Evolutionary conservation across 2,888 invertebrate species (phyloP), one percentile per base, ranked within the genome.

Genomic region (Palloptera scutellata): DNA sequence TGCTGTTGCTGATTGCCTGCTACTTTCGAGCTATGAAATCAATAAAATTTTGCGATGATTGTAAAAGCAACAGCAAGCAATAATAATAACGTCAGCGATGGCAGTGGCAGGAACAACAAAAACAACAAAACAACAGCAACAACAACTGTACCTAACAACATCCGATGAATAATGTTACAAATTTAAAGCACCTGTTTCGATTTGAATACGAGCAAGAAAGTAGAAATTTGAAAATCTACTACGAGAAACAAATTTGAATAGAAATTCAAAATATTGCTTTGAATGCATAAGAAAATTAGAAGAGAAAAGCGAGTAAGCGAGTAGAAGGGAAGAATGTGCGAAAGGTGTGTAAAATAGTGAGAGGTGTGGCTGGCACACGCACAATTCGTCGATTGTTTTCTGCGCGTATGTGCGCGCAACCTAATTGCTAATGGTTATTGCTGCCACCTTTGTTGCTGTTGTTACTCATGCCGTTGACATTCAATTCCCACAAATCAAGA

Each of bases 401-500:
- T n/a, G 4, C 4, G 8, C 13, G 51, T 48, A 48, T 48, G 51
- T 15, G 15, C 51, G 15, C 1, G 51, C 13, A 48, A 48, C 6
- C 51, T 4, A 48, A 48, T 30, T 30, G 30, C 30, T 30, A 6
- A 30, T 30, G 2, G 30, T 30, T 30, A 6, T 30, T 30, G 30
- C n/a, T 15, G 11, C 15, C 6, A 59, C 15, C 4, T 3, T 15
- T 54, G 54, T 10, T 59, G 43, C 59, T 58, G 20, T 40, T 57
- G 30, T 6, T 40, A 11, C 57, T 11, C 11, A 12, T 59, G 43
- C 60, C 43, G 48, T 15, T 60, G 60, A 60, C 60, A 60, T 77
- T 76, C 76, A 76, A 76, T 76, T 76, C 77, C 76, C 77, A 77
- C 76, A 76, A 76, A 76, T 76, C 76, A 76, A 76, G 76, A 76